Conservation (phyloP, 2,113 vertebrate species). For the Ageneiosus marmoratus region DNA sequence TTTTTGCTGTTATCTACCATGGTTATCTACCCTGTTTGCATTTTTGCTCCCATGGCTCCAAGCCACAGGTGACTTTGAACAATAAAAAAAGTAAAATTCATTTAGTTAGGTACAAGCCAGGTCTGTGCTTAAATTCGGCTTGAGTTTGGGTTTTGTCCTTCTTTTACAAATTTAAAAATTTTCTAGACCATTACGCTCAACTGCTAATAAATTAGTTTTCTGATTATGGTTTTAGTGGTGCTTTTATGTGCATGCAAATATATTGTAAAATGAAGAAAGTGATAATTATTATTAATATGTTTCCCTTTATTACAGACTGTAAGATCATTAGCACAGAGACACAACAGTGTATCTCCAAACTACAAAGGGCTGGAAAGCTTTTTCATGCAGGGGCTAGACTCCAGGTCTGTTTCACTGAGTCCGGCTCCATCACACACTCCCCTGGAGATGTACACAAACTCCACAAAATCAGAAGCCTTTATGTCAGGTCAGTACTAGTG, state of each 20-base stretch:
- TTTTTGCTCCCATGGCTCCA: neutral
- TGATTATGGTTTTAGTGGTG: neutral
- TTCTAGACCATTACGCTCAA: neutral
- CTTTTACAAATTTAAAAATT: neutral
- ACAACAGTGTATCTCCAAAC: conserved; percentile 46
- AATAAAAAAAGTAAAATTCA: neutral
- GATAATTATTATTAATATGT: neutral
- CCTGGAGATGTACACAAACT: conserved; percentile 34
- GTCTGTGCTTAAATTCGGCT: neutral
- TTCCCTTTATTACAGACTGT: conserved; percentile 42
- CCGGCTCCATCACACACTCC: conserved; percentile 43
- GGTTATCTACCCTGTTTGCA: too few species aligned
- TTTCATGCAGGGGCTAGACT: conserved; percentile 55
- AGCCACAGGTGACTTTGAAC: neutral
- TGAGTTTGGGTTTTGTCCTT: neutral
- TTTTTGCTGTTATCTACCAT: too few species aligned
- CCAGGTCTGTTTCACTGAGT: conserved; percentile 18
- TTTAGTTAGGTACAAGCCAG: neutral
- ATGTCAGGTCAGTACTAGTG: conserved; percentile 54
- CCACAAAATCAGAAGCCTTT: conserved; percentile 21
- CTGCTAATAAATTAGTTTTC: neutral
- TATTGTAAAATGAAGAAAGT: neutral
- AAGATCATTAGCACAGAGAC: conserved; percentile 52
- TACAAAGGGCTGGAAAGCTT: conserved; percentile 58
- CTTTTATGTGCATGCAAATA: neutral